These are phyloP conservation scores for Sycophila sp. DNA, from an alignment of 1,140 invertebrate genomes.

Conservation along the genomic window DNA sequence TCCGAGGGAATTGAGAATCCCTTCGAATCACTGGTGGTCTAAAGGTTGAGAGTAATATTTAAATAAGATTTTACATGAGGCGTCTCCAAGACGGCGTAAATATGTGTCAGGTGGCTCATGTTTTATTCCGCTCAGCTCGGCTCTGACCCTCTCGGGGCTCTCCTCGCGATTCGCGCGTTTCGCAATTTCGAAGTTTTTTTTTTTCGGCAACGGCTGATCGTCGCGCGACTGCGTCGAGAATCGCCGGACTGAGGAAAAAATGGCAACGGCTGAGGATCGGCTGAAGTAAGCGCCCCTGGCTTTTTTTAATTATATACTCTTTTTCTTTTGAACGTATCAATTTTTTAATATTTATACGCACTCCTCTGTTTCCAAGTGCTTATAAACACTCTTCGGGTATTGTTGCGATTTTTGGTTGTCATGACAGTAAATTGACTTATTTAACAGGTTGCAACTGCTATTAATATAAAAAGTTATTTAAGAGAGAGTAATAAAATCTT, in stretches of 20 bases:
- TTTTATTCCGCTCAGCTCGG: not conserved
- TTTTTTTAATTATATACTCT: too few relatives aligned
- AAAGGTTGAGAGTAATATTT: too few relatives aligned
- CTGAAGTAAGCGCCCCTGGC: slow-evolving; percentile 19
- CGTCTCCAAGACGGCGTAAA: not conserved
- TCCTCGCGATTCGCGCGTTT: not conserved
- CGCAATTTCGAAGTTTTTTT: not conserved
- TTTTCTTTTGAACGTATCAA: too few relatives aligned
- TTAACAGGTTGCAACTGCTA: not conserved
- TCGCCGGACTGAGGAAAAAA: not conserved
- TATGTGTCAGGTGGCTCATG: not conserved
- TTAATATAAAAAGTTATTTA: not conserved
- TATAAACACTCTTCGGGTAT: too few relatives aligned
- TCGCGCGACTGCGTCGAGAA: too few relatives aligned
- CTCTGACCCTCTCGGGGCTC: not conserved
- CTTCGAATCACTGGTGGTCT: too few relatives aligned
- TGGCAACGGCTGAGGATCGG: slow-evolving; percentile 6
- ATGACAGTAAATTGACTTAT: slow-evolving; percentile 6
- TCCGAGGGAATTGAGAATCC: too few relatives aligned
- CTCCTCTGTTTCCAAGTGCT: too few relatives aligned
- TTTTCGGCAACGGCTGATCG: not conserved
- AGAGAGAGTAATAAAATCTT: not conserved
- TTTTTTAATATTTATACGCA: too few relatives aligned
- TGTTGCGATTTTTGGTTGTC: slow-evolving; percentile 9
- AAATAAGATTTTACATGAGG: too few relatives aligned